Conservation (phyloP, 2,797 vertebrate species). For the Manis crassicaudata region DNA sequence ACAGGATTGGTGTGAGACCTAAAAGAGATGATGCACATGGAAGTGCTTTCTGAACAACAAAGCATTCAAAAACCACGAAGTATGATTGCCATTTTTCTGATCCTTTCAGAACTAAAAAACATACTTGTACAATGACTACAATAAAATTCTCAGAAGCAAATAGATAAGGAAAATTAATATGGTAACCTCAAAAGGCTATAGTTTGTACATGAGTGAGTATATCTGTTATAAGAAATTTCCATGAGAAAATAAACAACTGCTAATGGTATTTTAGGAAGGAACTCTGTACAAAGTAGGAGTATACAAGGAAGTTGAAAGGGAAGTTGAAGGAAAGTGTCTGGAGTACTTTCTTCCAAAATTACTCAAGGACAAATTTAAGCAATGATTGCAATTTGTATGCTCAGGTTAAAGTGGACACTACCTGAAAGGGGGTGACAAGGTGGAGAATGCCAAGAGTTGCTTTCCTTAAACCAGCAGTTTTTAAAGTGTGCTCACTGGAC, state of each 20-base stretch:
- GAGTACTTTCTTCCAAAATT: not conserved
- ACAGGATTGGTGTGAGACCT: not conserved
- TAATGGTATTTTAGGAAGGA: not conserved
- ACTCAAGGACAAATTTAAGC: not conserved
- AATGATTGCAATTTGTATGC: not conserved
- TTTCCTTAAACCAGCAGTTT: not conserved
- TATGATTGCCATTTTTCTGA: not conserved
- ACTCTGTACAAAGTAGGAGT: not conserved
- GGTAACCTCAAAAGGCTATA: not conserved
- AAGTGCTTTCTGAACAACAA: not conserved
- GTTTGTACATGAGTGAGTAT: not conserved
- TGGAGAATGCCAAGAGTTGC: not conserved
- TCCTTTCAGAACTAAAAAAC: not conserved
- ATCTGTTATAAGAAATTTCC: not conserved
- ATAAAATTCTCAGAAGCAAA: not conserved
- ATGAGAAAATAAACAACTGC: not conserved
- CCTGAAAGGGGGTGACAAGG: not conserved
- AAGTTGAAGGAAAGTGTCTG: too few species aligned
- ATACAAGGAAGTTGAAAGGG: too few species aligned
- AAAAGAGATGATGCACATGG: not conserved
- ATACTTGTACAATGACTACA: not conserved
- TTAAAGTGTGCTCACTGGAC: not conserved
- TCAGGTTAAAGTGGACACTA: not conserved
- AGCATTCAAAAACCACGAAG: not conserved
- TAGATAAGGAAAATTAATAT: not conserved